Evolutionary conservation across 2,797 vertebrate species (phyloP).

Genomic region (Rousettus madagascariensis): DNA sequence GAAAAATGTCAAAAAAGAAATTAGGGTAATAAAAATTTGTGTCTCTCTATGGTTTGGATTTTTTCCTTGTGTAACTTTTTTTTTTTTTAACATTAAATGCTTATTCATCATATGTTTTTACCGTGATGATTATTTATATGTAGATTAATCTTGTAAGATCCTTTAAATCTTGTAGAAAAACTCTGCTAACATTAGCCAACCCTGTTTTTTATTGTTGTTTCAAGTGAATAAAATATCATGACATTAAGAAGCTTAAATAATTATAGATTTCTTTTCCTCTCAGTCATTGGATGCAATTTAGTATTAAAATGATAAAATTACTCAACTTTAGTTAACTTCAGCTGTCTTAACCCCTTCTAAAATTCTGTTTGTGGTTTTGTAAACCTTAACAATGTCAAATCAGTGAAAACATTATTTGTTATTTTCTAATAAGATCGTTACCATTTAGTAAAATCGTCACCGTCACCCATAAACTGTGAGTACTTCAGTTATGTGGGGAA

Average conservation of each 20-base stretch:
- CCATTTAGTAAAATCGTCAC: not conserved
- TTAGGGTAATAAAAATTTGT: not conserved
- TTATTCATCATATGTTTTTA: not conserved
- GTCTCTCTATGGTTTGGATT: not conserved
- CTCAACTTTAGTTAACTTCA: not conserved
- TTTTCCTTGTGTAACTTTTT: not conserved
- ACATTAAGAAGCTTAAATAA: slow-evolving; percentile 1
- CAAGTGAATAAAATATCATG: not conserved
- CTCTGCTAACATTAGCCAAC: not conserved
- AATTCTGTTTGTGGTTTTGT: not conserved
- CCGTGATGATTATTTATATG: not conserved
- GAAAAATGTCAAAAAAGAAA: slow-evolving; percentile 14
- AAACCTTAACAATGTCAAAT: not conserved
- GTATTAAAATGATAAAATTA: not conserved
- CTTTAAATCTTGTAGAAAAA: not conserved
- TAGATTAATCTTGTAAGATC: not conserved
- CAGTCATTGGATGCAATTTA: slow-evolving; percentile 16
- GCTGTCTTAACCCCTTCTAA: not conserved
- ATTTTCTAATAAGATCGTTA: not conserved
- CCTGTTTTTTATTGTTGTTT: slow-evolving; percentile 6
- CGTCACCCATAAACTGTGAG: not conserved
- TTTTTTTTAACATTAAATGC: not conserved
- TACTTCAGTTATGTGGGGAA: not conserved
- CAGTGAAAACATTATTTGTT: not conserved
- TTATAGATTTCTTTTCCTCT: not conserved